Evolutionary conservation across 2,888 invertebrate species (phyloP).

Genomic region (Bibio marci): DNA sequence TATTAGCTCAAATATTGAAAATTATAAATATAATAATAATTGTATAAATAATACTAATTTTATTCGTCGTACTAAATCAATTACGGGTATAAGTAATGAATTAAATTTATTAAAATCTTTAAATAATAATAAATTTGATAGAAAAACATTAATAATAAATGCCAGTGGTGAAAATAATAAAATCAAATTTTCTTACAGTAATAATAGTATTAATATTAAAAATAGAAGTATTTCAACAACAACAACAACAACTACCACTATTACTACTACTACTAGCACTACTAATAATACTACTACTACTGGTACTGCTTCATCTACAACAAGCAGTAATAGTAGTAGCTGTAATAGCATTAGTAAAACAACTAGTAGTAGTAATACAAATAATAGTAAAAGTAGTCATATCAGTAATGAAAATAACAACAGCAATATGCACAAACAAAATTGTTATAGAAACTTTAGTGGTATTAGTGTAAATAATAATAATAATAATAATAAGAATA

Average conservation of each 20-base stretch:
- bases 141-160: conserved; percentile 1
- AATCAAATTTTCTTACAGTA: conserved; percentile 3
- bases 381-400: no score
- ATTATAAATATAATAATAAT: conserved; percentile 1
- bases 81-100: conserved; percentile 4
- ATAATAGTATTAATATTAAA: conserved; percentile 7
- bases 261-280: no score
- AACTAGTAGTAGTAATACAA: no score
- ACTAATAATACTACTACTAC: no score
- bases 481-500: no score
- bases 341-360: no score
- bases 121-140: no score
- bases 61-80: conserved; percentile 5
- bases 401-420: not conserved
- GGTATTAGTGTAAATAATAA: not conserved
- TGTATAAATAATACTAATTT: not conserved
- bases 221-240: conserved; percentile 3
- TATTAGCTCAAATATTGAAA: conserved; percentile 6
- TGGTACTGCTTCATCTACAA: no score
- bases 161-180: not conserved
- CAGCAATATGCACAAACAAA: not conserved
- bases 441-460: not conserved
- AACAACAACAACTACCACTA: conserved; percentile 3
- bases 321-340: no score
- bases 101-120: no score